A percentile compares a stretch with the other conserved stretches of the same genome.
Evolutionary conservation across 2,888 invertebrate species (phyloP).

Genomic region (Ariolimax columbianus): DNA sequence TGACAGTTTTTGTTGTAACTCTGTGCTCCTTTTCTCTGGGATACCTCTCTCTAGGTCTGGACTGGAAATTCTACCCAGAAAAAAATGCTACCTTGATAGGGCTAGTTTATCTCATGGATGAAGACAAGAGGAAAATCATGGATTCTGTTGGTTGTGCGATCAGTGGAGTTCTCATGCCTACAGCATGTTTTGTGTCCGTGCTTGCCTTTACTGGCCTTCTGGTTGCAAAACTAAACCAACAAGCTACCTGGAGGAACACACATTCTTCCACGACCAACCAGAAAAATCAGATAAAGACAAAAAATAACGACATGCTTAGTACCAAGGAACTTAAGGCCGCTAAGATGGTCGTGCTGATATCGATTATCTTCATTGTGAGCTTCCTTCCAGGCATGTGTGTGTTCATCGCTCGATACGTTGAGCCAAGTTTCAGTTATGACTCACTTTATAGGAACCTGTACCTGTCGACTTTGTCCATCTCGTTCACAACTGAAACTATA

Average conservation of each 20-base stretch:
- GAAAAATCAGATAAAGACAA: not conserved
- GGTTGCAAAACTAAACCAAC: not conserved
- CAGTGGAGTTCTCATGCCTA: constrained; percentile 12
- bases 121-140: not conserved
- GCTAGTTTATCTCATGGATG: not conserved
- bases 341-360: constrained; percentile 29
- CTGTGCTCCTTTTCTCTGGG: not conserved
- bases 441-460: not conserved
- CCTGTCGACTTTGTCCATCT: not conserved
- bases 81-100: constrained; percentile 29
- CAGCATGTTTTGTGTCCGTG: not conserved
- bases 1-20: not conserved
- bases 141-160: not conserved
- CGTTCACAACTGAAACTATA: constrained; percentile 4
- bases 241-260: not conserved
- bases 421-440: constrained; percentile 4
- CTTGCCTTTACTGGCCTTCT: not conserved
- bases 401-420: constrained; percentile 6
- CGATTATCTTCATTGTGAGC: constrained; percentile 7
- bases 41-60: not conserved
- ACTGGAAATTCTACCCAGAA: not conserved
- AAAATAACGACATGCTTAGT: not conserved
- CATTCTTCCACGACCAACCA: not conserved
- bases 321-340: not conserved
- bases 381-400: not conserved